Evolutionary conservation across 2,888 invertebrate species (phyloP).

Genomic region (Aspidiotus rigidus): DNA sequence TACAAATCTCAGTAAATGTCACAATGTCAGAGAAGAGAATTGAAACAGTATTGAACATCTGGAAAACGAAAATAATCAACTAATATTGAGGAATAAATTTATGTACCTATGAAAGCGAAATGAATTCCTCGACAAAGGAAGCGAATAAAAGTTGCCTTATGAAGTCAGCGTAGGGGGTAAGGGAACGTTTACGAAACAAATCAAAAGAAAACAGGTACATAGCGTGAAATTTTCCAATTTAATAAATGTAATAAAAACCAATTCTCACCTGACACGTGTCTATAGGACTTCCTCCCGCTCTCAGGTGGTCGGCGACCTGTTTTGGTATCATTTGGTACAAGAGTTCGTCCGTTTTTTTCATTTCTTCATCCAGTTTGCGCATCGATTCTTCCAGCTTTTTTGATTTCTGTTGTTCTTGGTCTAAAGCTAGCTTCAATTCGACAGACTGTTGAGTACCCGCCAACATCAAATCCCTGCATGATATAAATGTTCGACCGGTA

Average conservation of each 20-base stretch:
- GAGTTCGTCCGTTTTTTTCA: constrained; percentile 88
- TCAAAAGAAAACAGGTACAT: neutral
- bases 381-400: constrained; percentile 93
- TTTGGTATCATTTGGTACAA: constrained; percentile 99
- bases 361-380: constrained; percentile 89
- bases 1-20: constrained; percentile 94
- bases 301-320: constrained; percentile 85
- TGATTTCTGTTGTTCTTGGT: constrained; percentile 93
- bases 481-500: constrained; percentile 1
- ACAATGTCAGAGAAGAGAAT: constrained; percentile 96
- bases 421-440: constrained; percentile 86
- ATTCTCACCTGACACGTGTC: constrained; percentile 83
- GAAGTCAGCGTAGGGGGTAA: no score
- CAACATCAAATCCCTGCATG: constrained; percentile 79
- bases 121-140: no score
- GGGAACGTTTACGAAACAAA: neutral
- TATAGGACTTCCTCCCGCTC: constrained; percentile 90
- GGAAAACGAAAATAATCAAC: constrained; percentile 40
- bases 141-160: no score
- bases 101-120: no score
- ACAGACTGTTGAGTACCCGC: constrained; percentile 96
- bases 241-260: no score
- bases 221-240: neutral
- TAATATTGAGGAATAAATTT: neutral
- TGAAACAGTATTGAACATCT: constrained; percentile 95